Base-by-base conservation (phyloP, 92 coral and sea anemone species). In the Scolanthus callimorphus region DNA sequence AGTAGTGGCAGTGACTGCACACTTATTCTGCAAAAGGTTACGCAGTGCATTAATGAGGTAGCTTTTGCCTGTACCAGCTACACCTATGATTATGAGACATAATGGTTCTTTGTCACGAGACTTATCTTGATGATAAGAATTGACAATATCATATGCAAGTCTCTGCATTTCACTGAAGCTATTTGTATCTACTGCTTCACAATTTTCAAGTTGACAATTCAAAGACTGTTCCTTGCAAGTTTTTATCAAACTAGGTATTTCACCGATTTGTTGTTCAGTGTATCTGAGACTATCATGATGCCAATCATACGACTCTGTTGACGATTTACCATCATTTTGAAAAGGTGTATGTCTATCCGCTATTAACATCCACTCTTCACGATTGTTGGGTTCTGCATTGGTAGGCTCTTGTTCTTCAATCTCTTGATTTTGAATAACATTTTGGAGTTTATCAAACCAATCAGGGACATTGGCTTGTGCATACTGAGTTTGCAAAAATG, bases 151-250 rank as follows among this genome's bases (percentile, higher is more conserved):
- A 63, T 85, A 84, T 3, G 85, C 82, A 78, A 78, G 81, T 31
- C 22, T 37, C 79, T 84, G 91, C 91, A 84, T 84, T 67, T 84
- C 70, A 67, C 82, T 84, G 63, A 84, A 73, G 62, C 58, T 79
- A 25, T 39, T 53, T 29, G 75, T 62, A 57, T 85, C 85, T 46
- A 62, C 57, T 53, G 57, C 55, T 64, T 71, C 60, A 71, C 65
- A 59, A 51, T 41, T 67, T 61, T 72, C 55, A 49, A 27, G 74
- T 53, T 41, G 37, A n/a, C 27, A 68, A 39, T n/a, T n/a, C n/a
- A n/a, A n/a, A n/a, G 12, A 49, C 28, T 39, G 21, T 29, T 20
- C 12, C 8, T 46, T 48, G 26, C 48, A 51, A 68, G 13, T 29
- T 63, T 63, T 63, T 2, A 63, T 34, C 80, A 72, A 73, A 12